Evolutionary conservation across 1,140 invertebrate species (phyloP), one percentile per base, ranked within the genome.

Genomic region (Megalopta genalis): DNA sequence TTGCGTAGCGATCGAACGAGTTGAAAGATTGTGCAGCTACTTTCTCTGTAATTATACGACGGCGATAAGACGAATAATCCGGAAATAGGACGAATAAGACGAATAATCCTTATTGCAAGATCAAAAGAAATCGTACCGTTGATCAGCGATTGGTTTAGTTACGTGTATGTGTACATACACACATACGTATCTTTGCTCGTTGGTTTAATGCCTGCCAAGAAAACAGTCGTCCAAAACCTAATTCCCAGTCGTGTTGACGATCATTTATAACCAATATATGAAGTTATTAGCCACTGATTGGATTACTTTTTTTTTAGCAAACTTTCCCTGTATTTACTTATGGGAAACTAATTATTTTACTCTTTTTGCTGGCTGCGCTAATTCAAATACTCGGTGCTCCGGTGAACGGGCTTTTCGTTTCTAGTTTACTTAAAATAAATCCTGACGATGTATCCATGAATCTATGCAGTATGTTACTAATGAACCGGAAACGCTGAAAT

Each of bases 31-130:
- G 49, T n/a, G 25, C 42, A 14, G 21, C 5, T 70, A 69, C 68
- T 77, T 71, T 81, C 75, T 72, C 65, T 52, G 49, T 83, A 83
- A 83, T 81, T 83, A 81, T 74, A 77, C 52, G 64, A 60, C 46
- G 12, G 2, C 27, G 54, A 64, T 68, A 46, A 77, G 27, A 77
- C 63, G 68, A 68, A 71, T 70, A 76, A 71, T 77, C 62, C 23
- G 18, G n/a, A 10, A 42, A 62, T 37, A 80, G 83, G n/a, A n/a
- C n/a, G n/a, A n/a, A 64, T 68, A 46, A 77, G 27, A 77, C 63
- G 68, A 68, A 71, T 70, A 76, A 71, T 77, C 62, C 80, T 18
- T 27, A 77, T 84, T 76, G 74, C 75, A 23, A 69, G 63, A 73
- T 52, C 73, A 32, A 57, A 52, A 16, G n/a, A 21, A 70, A 49